phyloP scores from a whole-genome alignment of 2,113 vertebrate species.

The Natator depressus region DNA sequence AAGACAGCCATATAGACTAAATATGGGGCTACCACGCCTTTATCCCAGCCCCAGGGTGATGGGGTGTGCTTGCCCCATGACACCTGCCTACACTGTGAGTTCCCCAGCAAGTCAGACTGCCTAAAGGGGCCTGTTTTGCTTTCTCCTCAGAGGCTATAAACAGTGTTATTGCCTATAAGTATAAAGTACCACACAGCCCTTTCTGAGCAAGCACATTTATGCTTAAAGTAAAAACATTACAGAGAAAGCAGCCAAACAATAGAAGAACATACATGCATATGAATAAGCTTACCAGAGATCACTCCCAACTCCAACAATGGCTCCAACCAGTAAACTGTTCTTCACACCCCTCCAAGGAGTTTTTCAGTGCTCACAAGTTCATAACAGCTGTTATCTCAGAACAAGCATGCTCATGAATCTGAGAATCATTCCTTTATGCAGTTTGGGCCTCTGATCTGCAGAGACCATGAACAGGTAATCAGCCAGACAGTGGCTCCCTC shows the following conservation, averaged over 20 bases:
- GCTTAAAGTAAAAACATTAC: neutral
- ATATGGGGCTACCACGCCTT: no score
- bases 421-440: neutral
- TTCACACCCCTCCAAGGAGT: neutral
- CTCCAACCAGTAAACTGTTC: neutral
- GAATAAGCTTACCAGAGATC: neutral
- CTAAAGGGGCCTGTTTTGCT: neutral
- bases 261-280: neutral
- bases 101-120: neutral
- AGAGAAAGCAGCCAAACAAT: neutral
- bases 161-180: neutral
- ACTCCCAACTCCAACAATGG: neutral
- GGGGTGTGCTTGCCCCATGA: no score
- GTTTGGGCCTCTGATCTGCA: neutral
- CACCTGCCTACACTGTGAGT: neutral
- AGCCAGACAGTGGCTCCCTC: neutral
- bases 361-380: neutral
- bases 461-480: neutral
- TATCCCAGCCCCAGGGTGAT: no score
- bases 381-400: neutral
- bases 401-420: neutral
- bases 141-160: neutral
- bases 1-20: no score
- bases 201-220: neutral
- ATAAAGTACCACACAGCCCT: neutral